These are phyloP conservation scores for Strigamia transsilvanica DNA, from an alignment of 2,888 invertebrate species.

Conservation along the genomic window DNA sequence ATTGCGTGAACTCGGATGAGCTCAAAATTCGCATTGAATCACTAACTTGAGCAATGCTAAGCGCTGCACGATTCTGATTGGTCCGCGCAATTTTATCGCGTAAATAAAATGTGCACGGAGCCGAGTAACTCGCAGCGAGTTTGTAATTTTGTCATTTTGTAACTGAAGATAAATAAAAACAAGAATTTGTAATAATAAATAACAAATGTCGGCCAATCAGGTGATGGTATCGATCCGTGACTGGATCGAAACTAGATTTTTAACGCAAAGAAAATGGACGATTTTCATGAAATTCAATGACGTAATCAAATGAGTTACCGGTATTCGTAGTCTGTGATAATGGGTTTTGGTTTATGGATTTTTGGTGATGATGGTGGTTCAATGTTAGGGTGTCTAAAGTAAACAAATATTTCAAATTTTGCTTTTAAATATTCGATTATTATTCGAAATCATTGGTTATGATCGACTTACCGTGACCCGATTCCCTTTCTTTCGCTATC, in stretches of 20 bases:
- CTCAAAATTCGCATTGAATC: not conserved
- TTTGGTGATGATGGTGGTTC: too few relatives aligned
- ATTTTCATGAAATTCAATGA: too few relatives aligned
- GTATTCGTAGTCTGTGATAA: too few relatives aligned
- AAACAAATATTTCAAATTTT: too few relatives aligned
- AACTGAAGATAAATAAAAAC: not conserved
- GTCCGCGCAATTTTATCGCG: not conserved
- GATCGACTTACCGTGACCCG: not conserved
- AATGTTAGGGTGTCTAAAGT: too few relatives aligned
- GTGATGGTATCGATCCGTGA: too few relatives aligned
- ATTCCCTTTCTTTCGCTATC: not conserved
- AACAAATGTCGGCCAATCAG: too few relatives aligned
- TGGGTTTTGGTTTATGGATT: too few relatives aligned
- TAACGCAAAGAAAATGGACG: too few relatives aligned
- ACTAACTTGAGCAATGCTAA: not conserved
- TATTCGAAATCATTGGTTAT: not conserved
- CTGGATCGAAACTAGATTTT: too few relatives aligned
- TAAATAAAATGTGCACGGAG: not conserved
- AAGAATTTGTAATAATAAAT: not conserved
- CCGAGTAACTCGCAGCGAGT: not conserved
- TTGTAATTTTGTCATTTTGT: not conserved
- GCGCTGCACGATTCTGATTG: not conserved
- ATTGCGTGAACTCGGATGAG: constrained; percentile 5
- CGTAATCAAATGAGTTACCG: too few relatives aligned
- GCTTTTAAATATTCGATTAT: not conserved